These are phyloP conservation scores for Percopsis transmontana DNA, from an alignment of 2,113 vertebrate species.

Conservation along the genomic window DNA sequence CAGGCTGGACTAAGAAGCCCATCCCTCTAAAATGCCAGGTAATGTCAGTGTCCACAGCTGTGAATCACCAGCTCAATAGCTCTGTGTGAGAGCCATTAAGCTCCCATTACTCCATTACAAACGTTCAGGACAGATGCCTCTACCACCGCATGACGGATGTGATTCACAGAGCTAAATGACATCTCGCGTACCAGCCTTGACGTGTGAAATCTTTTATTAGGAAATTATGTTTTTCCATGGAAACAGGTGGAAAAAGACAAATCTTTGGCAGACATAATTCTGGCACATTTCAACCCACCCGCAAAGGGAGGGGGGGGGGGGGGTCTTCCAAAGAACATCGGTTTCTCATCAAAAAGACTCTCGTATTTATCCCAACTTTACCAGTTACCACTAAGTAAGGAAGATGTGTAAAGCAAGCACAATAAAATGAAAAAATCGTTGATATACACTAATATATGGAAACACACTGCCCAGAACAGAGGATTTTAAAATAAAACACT, in stretches of 20 bases:
- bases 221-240: neutral
- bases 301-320: no score
- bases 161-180: conserved; percentile 29
- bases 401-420: no score
- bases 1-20: neutral
- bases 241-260: neutral
- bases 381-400: no score
- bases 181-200: conserved; percentile 23
- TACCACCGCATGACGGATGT: conserved; percentile 27
- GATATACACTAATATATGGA: no score
- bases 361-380: no score
- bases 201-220: neutral
- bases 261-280: neutral
- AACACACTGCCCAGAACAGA: no score
- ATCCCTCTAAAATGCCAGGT: conserved; percentile 40
- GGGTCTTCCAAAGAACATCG: no score
- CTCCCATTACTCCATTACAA: conserved; percentile 51
- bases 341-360: no score
- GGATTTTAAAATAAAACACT: no score
- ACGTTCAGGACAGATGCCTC: conserved; percentile 48
- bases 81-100: conserved; percentile 50
- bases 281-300: neutral
- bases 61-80: conserved; percentile 47
- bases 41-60: conserved; percentile 46
- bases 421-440: no score